Evolutionary conservation across 1,140 invertebrate genomes (phyloP).

Genomic region (Hycleus phaleratus): DNA sequence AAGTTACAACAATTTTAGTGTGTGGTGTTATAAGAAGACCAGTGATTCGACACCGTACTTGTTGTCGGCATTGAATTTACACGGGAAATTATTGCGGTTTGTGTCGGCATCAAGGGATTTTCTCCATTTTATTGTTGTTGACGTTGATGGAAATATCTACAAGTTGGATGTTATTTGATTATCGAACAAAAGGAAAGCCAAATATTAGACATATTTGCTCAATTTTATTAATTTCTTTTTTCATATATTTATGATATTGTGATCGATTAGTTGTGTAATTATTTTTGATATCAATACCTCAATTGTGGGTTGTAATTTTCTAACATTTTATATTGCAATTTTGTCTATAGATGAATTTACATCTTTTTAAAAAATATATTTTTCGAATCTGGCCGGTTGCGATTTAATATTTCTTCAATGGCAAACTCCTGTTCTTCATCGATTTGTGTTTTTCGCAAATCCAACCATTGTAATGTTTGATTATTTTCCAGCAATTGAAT

Average conservation of each 20-base stretch:
- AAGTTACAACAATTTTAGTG: background rate
- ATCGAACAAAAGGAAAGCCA: too few relatives aligned
- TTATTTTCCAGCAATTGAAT: slow-evolving; percentile 21
- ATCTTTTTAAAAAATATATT: slow-evolving; percentile 1
- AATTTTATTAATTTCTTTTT: too few relatives aligned
- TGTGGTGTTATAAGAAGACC: slow-evolving; percentile 10
- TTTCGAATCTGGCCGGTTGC: background rate
- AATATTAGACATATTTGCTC: too few relatives aligned
- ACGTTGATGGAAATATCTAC: slow-evolving; percentile 18
- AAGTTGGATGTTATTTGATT: slow-evolving; percentile 18
- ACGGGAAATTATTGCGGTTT: slow-evolving; percentile 8
- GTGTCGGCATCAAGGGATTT: slow-evolving; percentile 21
- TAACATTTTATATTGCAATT: background rate
- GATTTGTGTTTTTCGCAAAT: slow-evolving; percentile 32
- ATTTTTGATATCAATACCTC: too few relatives aligned
- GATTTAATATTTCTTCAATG: too few relatives aligned
- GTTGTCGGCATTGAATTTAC: slow-evolving; percentile 12
- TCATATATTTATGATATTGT: too few relatives aligned
- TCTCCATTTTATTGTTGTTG: slow-evolving; percentile 17
- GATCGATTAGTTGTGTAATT: too few relatives aligned
- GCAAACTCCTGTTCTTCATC: slow-evolving; percentile 3
- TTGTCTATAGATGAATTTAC: background rate
- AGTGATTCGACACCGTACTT: slow-evolving; percentile 5
- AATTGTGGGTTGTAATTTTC: too few relatives aligned
- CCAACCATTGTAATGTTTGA: slow-evolving; percentile 28